These are phyloP conservation scores for Drosophila gunungcola DNA, from an alignment of 1,140 invertebrate species.

Conservation along the genomic window DNA sequence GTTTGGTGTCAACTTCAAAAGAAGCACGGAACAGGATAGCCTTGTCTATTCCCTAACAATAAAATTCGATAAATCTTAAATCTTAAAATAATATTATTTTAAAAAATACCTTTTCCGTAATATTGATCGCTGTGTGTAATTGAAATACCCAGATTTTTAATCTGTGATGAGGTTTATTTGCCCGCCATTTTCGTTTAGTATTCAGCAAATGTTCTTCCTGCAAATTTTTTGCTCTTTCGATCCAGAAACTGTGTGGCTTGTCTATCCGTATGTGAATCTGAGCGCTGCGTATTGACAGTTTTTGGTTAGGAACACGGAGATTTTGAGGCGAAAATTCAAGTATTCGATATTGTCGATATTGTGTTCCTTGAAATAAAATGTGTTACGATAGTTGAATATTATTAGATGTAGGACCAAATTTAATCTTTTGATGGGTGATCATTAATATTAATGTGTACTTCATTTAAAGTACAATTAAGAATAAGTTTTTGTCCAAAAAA, in stretches of 20 bases:
- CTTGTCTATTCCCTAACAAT: conserved; percentile 86
- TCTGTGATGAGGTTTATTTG: conserved; percentile 25
- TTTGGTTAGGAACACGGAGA: conserved; percentile 87
- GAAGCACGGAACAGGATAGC: conserved; percentile 89
- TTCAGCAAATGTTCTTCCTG: conserved; percentile 26
- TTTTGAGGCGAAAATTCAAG: conserved; percentile 91
- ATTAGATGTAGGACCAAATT: not conserved
- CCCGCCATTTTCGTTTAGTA: conserved; percentile 32
- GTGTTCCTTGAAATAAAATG: conserved; percentile 87
- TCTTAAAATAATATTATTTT: not conserved
- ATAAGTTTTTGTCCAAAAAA: no score
- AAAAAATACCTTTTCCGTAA: conserved; percentile 62
- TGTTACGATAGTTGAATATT: not conserved
- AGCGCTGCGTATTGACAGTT: conserved; percentile 69
- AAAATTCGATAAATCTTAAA: conserved; percentile 10
- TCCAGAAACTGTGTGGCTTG: conserved; percentile 39
- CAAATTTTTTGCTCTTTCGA: conserved; percentile 12
- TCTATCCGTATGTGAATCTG: conserved; percentile 80
- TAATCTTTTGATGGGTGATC: not conserved
- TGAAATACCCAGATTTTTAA: conserved; percentile 80
- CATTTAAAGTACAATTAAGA: no score
- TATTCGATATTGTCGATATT: conserved; percentile 90
- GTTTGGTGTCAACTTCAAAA: conserved; percentile 88
- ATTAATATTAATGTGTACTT: not conserved
- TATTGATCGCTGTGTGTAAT: conserved; percentile 57